Base-by-base conservation (phyloP, 2,888 invertebrate species). In the Heliconius sara region DNA sequence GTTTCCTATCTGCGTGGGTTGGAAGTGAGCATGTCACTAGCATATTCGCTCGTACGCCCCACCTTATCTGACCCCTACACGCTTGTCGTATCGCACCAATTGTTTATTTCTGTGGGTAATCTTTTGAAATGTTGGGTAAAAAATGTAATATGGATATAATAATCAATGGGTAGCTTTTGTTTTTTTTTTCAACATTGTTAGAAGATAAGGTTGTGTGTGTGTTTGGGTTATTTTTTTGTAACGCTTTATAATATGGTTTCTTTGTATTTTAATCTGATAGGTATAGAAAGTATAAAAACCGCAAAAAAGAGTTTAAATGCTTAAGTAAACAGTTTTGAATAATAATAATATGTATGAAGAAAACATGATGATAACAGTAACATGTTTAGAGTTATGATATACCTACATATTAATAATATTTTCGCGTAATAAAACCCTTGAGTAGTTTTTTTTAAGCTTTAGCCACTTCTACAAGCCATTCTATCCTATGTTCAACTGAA, bases 81-180 rank as follows among this genome's bases (percentile, higher is more conserved):
- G 84, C 83, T 71, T 83, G 82, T 81, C 81, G 84, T 82, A 84
- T 85, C 86, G 85, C 86, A 85, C 85, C 89, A 86, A 89, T 90
- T 91, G 91, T 93, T 92, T 92, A 89, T 91, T 91, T 88, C 88
- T 86, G 84, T 83, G 90, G 90, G 90, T 92, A 89, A 93, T 91
- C 91, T 91, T 90, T 88, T 87, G 87, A 89, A 89, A 89, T 88
- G 84, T 80, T 79, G 79, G 67, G 65, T 68, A 77, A 74, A 83
- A 82, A 81, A 81, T 66, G 79, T 25, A 76, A 77, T 66, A 7
- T 34, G 79, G 79, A 81, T 79, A 79, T 82, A 80, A 83, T 80
- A 79, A 63, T 68, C 72, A 68, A 81, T 82, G 63, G 71, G 47
- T 27, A 74, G 16, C 25, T 19, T n/a, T 19, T 65, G 13, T 9